phyloP scores from a whole-genome alignment of 2,113 vertebrate species.

The Aspiorhynchus laticeps region DNA sequence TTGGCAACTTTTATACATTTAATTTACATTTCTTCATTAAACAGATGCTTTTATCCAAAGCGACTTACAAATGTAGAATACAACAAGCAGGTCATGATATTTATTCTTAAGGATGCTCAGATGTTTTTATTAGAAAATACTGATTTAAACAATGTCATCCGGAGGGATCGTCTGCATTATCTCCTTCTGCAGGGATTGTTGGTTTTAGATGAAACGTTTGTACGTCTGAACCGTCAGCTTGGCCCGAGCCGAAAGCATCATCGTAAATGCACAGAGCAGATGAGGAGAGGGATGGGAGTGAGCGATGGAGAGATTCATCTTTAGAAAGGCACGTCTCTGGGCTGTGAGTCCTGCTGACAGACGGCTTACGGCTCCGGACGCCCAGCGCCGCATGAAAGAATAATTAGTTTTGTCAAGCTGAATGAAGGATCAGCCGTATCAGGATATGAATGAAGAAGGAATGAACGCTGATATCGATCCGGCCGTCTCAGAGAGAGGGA shows the following conservation, averaged over 20 bases:
- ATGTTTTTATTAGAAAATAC: neutral
- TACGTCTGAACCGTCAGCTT: neutral
- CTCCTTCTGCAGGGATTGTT: conserved; percentile 48
- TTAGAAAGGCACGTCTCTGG: conserved; percentile 50
- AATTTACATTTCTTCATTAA: too few relatives aligned
- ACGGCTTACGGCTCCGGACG: neutral
- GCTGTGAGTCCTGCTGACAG: neutral
- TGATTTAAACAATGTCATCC: neutral
- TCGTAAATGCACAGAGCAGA: conserved; percentile 36
- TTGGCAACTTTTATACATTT: neutral
- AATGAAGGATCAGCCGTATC: conserved; percentile 54
- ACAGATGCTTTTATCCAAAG: too few relatives aligned
- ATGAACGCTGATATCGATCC: conserved; percentile 49
- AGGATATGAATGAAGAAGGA: conserved; percentile 39
- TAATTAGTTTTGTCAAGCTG: conserved; percentile 58
- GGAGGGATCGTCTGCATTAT: neutral
- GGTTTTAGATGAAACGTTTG: neutral
- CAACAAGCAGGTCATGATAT: too few relatives aligned
- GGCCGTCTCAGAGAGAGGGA: conserved; percentile 7
- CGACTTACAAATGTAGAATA: too few relatives aligned
- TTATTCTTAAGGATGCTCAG: neutral
- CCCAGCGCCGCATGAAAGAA: conserved; percentile 46
- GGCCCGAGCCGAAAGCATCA: neutral
- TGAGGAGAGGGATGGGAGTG: neutral
- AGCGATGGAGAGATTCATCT: conserved; percentile 69